Base-by-base conservation (phyloP, 2,797 vertebrate species). In the Halcyon leucocephala region DNA sequence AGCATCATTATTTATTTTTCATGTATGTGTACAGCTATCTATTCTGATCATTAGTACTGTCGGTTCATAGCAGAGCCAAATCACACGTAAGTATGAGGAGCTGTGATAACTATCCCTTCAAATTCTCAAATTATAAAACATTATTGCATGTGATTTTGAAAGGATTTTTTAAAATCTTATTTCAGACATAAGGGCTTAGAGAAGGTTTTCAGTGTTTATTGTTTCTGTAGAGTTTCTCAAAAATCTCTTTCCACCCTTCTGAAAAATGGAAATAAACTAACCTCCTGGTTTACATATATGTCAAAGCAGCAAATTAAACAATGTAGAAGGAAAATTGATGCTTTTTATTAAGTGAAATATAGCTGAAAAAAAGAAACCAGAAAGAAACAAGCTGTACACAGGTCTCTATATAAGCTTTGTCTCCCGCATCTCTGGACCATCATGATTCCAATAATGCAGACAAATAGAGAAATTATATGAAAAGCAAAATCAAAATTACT, bases 401-500 rank as follows among this genome's bases (percentile, higher is more conserved):
- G 77, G 9, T 25, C 2, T 71, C 48, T 79, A 14, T 41, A 21
- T 66, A 62, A 46, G 25, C 14, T 85, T 90, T 80, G 14, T 80
- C 66, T 73, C 22, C 16, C 61, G 20, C 24, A 24, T 57, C 28
- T 44, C 11, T 76, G 54, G 35, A 26, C 44, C n/a, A 6, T 77
- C 22, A 17, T 5, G 14, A 65, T 81, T 61, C 37, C 7, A 16
- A 4, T 57, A 69, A 35, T 49, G 37, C 25, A 37, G 10, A 51
- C 58, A 83, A 94, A 93, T 58, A 78, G 28, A 72, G 61, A 94
- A 92, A 66, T 55, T 3, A 80, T 37, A 77, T 33, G 51, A 89
- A 70, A 88, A 82, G 37, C 44, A 71, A 81, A 92, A 82, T 66
- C 26, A 92, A 74, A 93, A 91, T 85, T 73, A 82, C 20, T 80